A percentile compares a stretch with the other conserved stretches of the same genome.
These are phyloP conservation scores for Apomyelois bistriatella DNA, from an alignment of 2,888 invertebrate genomes.

Conservation along the genomic window DNA sequence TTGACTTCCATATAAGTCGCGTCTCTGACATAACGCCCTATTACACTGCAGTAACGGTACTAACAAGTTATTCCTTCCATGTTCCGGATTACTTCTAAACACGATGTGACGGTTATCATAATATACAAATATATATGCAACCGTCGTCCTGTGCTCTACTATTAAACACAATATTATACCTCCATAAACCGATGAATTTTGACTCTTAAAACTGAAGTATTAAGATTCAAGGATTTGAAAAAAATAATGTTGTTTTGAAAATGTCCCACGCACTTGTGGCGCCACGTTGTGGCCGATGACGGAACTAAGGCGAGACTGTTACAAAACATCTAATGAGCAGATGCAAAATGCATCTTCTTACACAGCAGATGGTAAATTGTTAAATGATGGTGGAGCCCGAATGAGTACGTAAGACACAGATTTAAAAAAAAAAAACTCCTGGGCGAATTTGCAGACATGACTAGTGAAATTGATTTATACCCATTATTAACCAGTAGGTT, in stretches of 20 bases:
- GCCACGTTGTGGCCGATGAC: slow-evolving; percentile 19
- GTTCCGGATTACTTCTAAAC: slow-evolving; percentile 45
- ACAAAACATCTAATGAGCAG: neutral
- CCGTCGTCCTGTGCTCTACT: slow-evolving; percentile 35
- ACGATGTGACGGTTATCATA: slow-evolving; percentile 62
- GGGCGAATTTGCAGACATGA: no score
- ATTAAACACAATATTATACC: slow-evolving; percentile 8
- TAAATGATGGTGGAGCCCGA: no score
- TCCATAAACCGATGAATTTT: neutral
- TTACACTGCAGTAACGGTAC: slow-evolving; percentile 25
- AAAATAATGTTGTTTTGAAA: slow-evolving; percentile 7
- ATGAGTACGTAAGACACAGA: no score
- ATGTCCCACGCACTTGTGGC: slow-evolving; percentile 19
- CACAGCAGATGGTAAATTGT: no score
- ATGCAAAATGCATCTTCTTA: neutral
- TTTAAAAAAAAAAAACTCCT: no score
- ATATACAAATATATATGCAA: slow-evolving; percentile 72
- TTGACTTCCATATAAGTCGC: neutral
- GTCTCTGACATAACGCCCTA: neutral
- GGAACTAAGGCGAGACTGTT: slow-evolving; percentile 16
- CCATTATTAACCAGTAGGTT: no score
- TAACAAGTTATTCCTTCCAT: slow-evolving; percentile 41
- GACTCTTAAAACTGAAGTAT: neutral
- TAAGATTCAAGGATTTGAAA: neutral
- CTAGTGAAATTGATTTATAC: no score